These are phyloP conservation scores for Dicycla oo DNA, from an alignment of 2,888 invertebrate genomes.

Conservation along the genomic window DNA sequence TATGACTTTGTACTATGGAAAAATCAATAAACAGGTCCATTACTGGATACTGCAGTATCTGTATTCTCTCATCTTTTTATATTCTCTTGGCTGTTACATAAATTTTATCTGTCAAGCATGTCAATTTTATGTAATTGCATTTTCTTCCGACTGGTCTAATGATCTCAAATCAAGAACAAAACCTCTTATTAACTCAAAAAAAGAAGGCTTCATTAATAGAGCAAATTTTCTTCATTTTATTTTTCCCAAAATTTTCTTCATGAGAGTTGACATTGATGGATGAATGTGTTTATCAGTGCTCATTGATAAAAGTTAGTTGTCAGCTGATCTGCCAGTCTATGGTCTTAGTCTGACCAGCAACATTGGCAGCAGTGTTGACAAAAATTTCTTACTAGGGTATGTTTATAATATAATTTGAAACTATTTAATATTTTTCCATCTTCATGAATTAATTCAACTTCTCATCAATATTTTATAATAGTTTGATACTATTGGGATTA, in stretches of 20 bases:
- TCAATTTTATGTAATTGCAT: not conserved
- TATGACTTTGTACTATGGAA: conserved; percentile 6
- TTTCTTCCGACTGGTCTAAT: not conserved
- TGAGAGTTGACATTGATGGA: conserved; percentile 77
- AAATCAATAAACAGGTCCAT: conserved; percentile 3
- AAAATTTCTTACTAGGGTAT: conserved; percentile 15
- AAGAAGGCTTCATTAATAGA: not conserved
- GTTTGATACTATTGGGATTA: not conserved
- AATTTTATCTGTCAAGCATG: not conserved
- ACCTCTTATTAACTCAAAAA: not conserved
- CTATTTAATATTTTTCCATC: not conserved
- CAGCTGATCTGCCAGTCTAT: conserved; percentile 72
- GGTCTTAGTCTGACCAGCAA: conserved; percentile 20
- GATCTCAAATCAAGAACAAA: not conserved
- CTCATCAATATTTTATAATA: not conserved
- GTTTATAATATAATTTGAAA: conserved; percentile 27
- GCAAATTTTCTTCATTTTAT: not conserved
- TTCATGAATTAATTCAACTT: not conserved
- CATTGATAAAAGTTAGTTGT: conserved; percentile 68
- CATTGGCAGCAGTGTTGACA: conserved; percentile 16
- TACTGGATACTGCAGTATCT: not conserved
- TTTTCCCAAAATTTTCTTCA: conserved; percentile 27
- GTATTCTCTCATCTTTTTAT: not conserved
- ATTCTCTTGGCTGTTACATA: not conserved
- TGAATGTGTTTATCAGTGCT: conserved; percentile 70